Conservation (phyloP, 2,888 invertebrate species). For the Eristalis tenax region DNA sequence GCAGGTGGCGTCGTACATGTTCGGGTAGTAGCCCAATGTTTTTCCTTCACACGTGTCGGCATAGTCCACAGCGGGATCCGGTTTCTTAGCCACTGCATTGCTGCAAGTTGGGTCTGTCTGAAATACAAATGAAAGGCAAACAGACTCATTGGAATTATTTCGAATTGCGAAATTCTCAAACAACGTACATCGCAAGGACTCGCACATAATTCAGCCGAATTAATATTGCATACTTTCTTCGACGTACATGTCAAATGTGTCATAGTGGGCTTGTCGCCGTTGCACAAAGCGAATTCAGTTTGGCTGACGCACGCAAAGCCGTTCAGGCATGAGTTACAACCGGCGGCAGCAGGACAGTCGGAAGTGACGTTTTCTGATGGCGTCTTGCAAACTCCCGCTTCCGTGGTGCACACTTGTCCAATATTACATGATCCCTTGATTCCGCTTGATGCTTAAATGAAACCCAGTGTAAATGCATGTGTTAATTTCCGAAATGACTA, state of each 20-base stretch:
- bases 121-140: neutral
- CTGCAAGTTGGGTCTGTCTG: neutral
- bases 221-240: neutral
- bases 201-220: neutral
- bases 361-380: neutral
- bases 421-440: neutral
- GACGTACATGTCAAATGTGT: neutral
- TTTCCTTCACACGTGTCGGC: neutral
- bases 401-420: neutral
- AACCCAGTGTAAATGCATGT: too few species aligned
- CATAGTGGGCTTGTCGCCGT: too few species aligned
- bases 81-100: neutral
- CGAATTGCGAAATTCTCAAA: neutral
- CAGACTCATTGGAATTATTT: neutral
- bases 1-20: constrained; percentile 13
- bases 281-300: constrained; percentile 7
- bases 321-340: neutral
- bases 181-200: neutral
- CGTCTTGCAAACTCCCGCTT: neutral
- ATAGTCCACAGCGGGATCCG: neutral
- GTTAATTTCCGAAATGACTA: too few species aligned
- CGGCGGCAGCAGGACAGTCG: neutral
- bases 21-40: neutral
- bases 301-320: constrained; percentile 23
- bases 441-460: neutral